Evolutionary conservation across 1,140 invertebrate genomes (phyloP), one percentile per base, ranked within the genome.

Genomic region (Drosophila sucinea): DNA sequence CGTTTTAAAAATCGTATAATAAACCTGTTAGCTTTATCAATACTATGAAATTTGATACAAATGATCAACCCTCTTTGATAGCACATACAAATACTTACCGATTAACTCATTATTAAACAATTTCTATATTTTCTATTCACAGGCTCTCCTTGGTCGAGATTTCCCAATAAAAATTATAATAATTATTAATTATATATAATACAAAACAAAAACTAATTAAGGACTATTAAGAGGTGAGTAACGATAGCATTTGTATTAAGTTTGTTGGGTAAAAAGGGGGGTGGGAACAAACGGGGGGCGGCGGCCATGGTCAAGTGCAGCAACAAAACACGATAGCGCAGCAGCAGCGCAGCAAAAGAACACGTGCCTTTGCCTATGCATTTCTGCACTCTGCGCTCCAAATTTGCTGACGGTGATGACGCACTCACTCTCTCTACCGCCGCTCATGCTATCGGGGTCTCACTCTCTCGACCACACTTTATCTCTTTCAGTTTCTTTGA

Each of bases 161-260:
- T 72, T 75, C 30, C 56, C 56, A 17, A 17, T 10, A 38, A 58
- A 35, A 58, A 56, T 25, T 58, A 58, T 38, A 38, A 74, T n/a
- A 65, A 74, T 30, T 47, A 67, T 11, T 30, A 41, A 29, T 54
- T 32, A 58, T 25, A 58, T 25, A 38, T 58, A 58, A 58, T 38
- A 58, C 56, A 61, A 54, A 61, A 54, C 41, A 41, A 56, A 41
- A 79, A 81, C 71, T 86, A 86, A 77, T 87, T 87, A 86, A 86
- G 82, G 79, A 86, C 82, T 81, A 86, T 86, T 70, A 85, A 85
- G 82, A 86, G 83, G 83, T 86, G 41, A 87, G 82, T 85, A 41
- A 33, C 17, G 11, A 10, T n/a, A 62, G 10, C 23, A 25, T 11
- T 54, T 8, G n/a, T 17, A 17, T 17, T 17, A 17, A 17, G 17